Base-by-base conservation (phyloP, 2,888 invertebrate genomes). In the Plutella xylostella region DNA sequence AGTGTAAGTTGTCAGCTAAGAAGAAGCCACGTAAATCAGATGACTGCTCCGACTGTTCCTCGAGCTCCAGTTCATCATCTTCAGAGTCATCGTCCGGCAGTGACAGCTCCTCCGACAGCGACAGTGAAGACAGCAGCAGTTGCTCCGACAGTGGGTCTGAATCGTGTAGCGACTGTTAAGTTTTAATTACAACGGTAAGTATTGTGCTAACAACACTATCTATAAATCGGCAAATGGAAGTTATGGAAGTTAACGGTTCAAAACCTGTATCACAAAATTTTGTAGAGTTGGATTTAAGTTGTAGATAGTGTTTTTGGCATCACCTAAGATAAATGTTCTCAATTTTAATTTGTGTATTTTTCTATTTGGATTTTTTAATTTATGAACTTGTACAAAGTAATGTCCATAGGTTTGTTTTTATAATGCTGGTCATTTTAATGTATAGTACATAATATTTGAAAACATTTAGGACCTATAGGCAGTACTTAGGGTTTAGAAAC, bases 21-120 rank as follows among this genome's bases (percentile, higher is more conserved):
- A 79, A 79, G 63, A 79, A 79, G 65, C 78, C 73, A 57, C 68
- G 70, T 30, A 51, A 53, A 2, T 55, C 56, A 12, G 63, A 66
- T 1, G 70, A 72, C 40, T 67, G 73, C 47, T 65, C 61, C 0
- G 70, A 74, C 47, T 63, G 68, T 4, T 33, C 33, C 4, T 33
- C 33, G 6, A 12, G 17, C 42, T 21, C 20, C 14, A 33, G 25
- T 15, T 44, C 43, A 46, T 74, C 75, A 0, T 69, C 69, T 1
- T 74, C 74, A 15, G 72, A 59, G 12, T 72, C 72, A 1, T 68
- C 68, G 0, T 72, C 74, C 0, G 69, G 60, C 15, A 69, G 70
- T 41, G 48, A 68, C 0, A 65, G 62, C 11, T 68, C 69, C 0
- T 78, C 77, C 0, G 68, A 56, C 30, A 72, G 68, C 34, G 44